A percentile compares a stretch with the other conserved stretches of the same genome.
Conservation (phyloP, 2,113 vertebrate species). For the Urocynchramus pylzowi region DNA sequence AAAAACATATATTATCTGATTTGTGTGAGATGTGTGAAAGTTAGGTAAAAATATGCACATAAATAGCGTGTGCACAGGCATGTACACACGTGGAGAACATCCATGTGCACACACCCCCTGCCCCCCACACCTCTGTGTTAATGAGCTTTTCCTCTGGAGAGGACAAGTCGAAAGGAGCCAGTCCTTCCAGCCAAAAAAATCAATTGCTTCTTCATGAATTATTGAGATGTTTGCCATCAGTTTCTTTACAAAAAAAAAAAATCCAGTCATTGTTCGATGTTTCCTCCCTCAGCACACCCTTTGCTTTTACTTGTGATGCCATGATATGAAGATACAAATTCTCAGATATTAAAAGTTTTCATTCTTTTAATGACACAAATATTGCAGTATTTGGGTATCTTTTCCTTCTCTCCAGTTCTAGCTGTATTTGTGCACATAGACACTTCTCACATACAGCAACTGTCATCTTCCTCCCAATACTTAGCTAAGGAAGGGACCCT, state of each 20-base stretch:
- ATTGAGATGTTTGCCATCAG: constrained; percentile 84
- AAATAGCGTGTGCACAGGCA: neutral
- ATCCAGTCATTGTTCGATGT: constrained; percentile 34
- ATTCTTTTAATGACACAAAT: neutral
- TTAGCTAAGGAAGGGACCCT: neutral
- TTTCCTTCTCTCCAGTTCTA: neutral
- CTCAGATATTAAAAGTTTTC: neutral
- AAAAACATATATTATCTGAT: neutral
- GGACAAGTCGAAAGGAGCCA: constrained; percentile 61
- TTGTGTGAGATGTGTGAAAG: neutral
- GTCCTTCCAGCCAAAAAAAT: constrained; percentile 76
- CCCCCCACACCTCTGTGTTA: constrained; percentile 50
- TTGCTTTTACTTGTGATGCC: constrained; percentile 35
- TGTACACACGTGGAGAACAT: neutral
- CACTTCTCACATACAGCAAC: neutral
- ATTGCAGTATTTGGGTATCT: neutral
- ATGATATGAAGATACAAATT: constrained; percentile 3
- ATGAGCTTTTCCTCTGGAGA: constrained; percentile 70
- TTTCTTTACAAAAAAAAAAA: constrained; percentile 78
- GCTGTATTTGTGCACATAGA: neutral
- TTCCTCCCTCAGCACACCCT: neutral
- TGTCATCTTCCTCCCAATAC: neutral
- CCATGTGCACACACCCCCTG: neutral
- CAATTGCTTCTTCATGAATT: constrained; percentile 85
- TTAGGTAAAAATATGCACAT: neutral